These are phyloP conservation scores for Amphipyra berbera DNA, from an alignment of 2,888 invertebrate genomes.

Conservation along the genomic window DNA sequence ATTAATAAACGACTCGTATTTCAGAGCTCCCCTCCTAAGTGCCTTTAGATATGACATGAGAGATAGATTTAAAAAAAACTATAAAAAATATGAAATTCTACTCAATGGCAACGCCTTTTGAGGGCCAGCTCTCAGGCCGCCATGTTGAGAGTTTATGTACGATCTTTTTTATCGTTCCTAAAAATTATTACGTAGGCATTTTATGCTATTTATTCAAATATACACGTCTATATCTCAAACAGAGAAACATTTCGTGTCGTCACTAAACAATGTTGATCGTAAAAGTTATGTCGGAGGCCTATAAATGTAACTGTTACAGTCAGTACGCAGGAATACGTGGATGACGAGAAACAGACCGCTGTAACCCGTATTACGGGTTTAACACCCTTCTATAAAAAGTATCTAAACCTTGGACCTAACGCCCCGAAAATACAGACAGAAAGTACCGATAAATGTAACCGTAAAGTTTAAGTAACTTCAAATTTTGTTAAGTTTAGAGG, in stretches of 20 bases:
- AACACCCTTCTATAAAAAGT: slow-evolving; percentile 34
- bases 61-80: no score
- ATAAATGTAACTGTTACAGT: slow-evolving; percentile 50
- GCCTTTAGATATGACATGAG: no score
- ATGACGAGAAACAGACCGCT: slow-evolving; percentile 32
- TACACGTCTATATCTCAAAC: background rate
- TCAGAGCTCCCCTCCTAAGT: no score
- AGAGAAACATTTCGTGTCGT: slow-evolving; percentile 20
- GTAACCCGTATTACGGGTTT: slow-evolving; percentile 31
- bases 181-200: slow-evolving; percentile 18
- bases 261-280: slow-evolving; percentile 42
- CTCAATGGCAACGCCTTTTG: no score
- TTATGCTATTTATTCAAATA: slow-evolving; percentile 37
- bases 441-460: slow-evolving; percentile 12
- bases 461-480: slow-evolving; percentile 20
- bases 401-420: slow-evolving; percentile 15
- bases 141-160: background rate
- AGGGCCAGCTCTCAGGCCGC: no score
- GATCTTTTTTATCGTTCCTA: background rate
- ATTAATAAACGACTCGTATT: no score
- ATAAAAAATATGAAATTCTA: no score
- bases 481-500: slow-evolving; percentile 14
- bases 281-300: slow-evolving; percentile 48
- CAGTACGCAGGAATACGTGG: slow-evolving; percentile 24
- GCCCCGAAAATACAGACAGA: slow-evolving; percentile 5